Evolutionary conservation across 2,888 invertebrate species (phyloP), one percentile per base, ranked within the genome.

Genomic region (Idaea straminata): DNA sequence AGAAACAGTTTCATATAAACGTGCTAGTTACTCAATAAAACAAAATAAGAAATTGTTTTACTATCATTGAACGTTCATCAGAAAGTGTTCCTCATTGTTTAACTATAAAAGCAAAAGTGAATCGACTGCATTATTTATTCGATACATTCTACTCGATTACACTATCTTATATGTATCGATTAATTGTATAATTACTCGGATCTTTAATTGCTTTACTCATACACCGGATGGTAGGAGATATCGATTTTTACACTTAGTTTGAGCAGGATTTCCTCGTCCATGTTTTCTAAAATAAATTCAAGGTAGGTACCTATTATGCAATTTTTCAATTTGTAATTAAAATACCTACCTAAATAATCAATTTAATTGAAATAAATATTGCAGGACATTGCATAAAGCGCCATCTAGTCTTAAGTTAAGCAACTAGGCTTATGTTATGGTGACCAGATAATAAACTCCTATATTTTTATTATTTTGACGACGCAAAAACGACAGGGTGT

Each of bases 51-150:
- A 47, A 47, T 13, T 47, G 47, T 47, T 47, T 47, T 47, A 47
- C 47, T 47, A 47, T 47, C 47, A 13, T 47, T 47, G 5, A 47
- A 47, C 47, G 10, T 47, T 47, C 6, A 47, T 47, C 47, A 47
- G 47, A 47, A 47, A 47, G 47, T 47, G 10, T 47, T 47, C 47
- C 47, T 47, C 13, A 47, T 47, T 47, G 47, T 47, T 36, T 36
- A 1, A 10, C 36, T 10, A 13, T 47, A 47, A 47, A 47, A 47
- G 47, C 47, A 47, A 63, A 63, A 63, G 62, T 63, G 57, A 59
- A 38, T 34, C 58, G 62, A 47, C 10, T 47, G 47, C 47, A 47
- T 47, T 47, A 47, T 13, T 47, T 47, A 7, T 47, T 13, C 10
- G 47, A 47, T 47, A 47, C 47, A 25, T 47, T 47, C 47, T 47